A percentile compares a stretch with the other conserved stretches of the same genome.
Conservation (phyloP, 2,113 vertebrate species). For the Nesogale talazaci region DNA sequence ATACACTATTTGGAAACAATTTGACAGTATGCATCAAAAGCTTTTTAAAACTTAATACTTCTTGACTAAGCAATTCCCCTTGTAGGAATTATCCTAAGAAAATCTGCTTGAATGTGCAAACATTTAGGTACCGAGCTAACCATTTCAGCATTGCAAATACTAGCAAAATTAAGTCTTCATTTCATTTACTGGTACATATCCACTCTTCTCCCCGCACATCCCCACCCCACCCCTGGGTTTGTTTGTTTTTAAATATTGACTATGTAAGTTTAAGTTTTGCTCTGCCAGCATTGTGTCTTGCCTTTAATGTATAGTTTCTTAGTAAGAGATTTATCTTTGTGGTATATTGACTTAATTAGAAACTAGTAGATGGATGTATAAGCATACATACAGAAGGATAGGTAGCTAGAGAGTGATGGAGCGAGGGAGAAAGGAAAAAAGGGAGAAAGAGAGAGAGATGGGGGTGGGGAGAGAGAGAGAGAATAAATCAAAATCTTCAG, state of each 20-base stretch:
- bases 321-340: neutral
- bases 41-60: neutral
- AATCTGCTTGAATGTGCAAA: neutral
- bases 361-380: neutral
- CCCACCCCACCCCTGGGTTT: too few species aligned
- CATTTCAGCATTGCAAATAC: neutral
- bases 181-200: neutral
- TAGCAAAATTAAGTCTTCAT: neutral
- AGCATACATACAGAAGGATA: too few species aligned
- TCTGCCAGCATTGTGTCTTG: neutral
- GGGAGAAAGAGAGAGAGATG: too few species aligned
- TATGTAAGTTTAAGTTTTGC: neutral
- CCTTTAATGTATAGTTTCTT: neutral
- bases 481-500: too few species aligned
- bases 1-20: neutral
- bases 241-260: too few species aligned
- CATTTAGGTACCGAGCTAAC: neutral
- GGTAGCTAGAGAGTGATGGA: neutral
- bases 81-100: neutral
- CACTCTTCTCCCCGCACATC: too few species aligned
- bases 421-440: too few species aligned
- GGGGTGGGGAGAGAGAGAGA: neutral
- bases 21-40: neutral
- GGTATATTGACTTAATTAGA: constrained; percentile 15
- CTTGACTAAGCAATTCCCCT: neutral